Evolutionary conservation across 2,888 invertebrate species (phyloP).

Genomic region (Hirtodrosophila alboralis): DNA sequence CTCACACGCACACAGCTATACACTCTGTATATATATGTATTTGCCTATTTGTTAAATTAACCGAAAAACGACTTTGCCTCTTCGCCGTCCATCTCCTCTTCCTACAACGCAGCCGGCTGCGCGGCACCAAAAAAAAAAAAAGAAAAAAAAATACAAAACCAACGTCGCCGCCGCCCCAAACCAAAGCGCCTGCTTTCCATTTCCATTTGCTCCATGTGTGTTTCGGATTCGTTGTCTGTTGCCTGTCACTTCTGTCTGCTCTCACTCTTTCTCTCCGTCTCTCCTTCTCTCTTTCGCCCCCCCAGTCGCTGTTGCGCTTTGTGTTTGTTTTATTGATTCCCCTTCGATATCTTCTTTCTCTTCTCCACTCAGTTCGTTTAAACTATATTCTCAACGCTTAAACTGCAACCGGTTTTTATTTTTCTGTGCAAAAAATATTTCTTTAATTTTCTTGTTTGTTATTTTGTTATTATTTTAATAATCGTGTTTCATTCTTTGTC

Average conservation of each 20-base stretch:
- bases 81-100: slow-evolving; percentile 1
- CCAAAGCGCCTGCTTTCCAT: slow-evolving; percentile 48
- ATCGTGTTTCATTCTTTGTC: slow-evolving; percentile 18
- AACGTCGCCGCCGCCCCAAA: slow-evolving; percentile 30
- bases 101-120: slow-evolving; percentile 38
- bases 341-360: slow-evolving; percentile 30
- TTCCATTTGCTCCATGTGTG: slow-evolving; percentile 44
- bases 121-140: no score
- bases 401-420: slow-evolving; percentile 62
- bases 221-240: slow-evolving; percentile 38
- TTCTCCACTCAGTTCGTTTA: slow-evolving; percentile 10
- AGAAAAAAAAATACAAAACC: slow-evolving; percentile 8
- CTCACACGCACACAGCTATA: slow-evolving; percentile 21
- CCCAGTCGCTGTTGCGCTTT: no score
- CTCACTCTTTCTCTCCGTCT: neutral
- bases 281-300: slow-evolving; percentile 1
- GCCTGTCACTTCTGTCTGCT: slow-evolving; percentile 40
- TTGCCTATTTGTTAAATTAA: slow-evolving; percentile 69
- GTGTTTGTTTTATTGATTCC: slow-evolving; percentile 73
- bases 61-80: slow-evolving; percentile 40
- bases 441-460: slow-evolving; percentile 20
- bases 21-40: slow-evolving; percentile 11
- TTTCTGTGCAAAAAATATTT: slow-evolving; percentile 42
- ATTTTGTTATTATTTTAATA: slow-evolving; percentile 27
- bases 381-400: slow-evolving; percentile 40